These are phyloP conservation scores for Pachydiplax longipennis DNA, from an alignment of 2,888 invertebrate genomes.

Conservation along the genomic window DNA sequence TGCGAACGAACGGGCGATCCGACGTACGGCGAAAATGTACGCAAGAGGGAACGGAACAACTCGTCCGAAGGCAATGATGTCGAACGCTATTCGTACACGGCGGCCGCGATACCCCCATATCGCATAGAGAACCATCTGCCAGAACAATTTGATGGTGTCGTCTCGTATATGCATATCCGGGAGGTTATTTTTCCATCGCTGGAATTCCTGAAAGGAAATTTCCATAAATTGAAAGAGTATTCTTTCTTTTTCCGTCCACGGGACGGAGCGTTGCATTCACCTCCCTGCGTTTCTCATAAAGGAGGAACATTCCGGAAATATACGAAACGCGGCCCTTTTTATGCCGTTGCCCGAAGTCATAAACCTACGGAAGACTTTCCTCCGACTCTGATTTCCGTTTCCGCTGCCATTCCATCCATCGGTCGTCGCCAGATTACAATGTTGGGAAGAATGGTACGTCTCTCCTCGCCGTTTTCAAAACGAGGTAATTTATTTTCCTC, in stretches of 20 bases:
- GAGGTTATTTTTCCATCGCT: not conserved
- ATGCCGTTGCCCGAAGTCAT: not conserved
- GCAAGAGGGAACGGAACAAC: not conserved
- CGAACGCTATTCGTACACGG: not conserved
- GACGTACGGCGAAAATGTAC: not conserved
- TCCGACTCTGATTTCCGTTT: not conserved
- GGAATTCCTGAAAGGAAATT: not conserved
- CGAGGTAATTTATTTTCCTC: no score
- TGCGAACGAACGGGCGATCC: not conserved
- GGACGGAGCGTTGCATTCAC: not conserved
- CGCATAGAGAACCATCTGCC: constrained; percentile 1
- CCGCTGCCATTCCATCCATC: no score
- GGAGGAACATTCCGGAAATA: not conserved
- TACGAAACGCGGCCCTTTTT: not conserved
- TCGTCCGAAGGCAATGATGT: not conserved
- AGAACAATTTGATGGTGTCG: not conserved
- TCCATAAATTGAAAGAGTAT: not conserved
- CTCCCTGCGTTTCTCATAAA: not conserved
- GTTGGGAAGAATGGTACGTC: no score
- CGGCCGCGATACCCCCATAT: not conserved
- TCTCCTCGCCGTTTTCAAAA: no score
- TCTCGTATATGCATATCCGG: not conserved
- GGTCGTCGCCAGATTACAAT: no score
- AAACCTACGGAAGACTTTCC: not conserved
- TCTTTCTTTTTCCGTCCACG: not conserved